Evolutionary conservation across 2,888 invertebrate genomes (phyloP).

Genomic region (Caradrina clavipalpis): DNA sequence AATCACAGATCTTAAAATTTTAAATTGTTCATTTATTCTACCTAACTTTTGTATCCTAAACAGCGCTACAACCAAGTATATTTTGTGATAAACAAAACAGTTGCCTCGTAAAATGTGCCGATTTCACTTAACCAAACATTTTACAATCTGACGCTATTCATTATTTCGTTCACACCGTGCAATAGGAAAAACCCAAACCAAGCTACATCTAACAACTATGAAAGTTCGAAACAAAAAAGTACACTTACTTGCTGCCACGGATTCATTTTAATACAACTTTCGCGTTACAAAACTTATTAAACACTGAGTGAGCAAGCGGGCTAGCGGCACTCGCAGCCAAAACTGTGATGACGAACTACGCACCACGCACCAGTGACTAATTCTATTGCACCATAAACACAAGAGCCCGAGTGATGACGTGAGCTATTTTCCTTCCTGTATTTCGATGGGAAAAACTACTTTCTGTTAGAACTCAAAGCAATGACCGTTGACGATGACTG

Average conservation of each 20-base stretch:
- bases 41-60: not conserved
- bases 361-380: slow-evolving; percentile 49
- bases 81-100: slow-evolving; percentile 86
- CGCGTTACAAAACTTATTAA: slow-evolving; percentile 22
- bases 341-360: slow-evolving; percentile 42
- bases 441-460: slow-evolving; percentile 44
- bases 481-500: slow-evolving; percentile 24
- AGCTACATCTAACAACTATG: slow-evolving; percentile 39
- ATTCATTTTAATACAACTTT: slow-evolving; percentile 77
- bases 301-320: slow-evolving; percentile 41
- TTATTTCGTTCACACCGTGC: slow-evolving; percentile 28
- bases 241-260: slow-evolving; percentile 84
- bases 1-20: slow-evolving; percentile 1
- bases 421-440: slow-evolving; percentile 26
- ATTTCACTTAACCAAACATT: slow-evolving; percentile 29
- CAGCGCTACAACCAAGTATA: not conserved
- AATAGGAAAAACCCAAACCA: slow-evolving; percentile 37
- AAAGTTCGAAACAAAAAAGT: slow-evolving; percentile 40
- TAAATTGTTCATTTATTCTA: not conserved
- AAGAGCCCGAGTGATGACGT: slow-evolving; percentile 45
- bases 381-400: slow-evolving; percentile 41
- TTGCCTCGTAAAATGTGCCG: slow-evolving; percentile 12
- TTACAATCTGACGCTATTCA: slow-evolving; percentile 2
- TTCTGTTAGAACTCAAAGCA: slow-evolving; percentile 29
- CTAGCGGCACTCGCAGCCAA: slow-evolving; percentile 5